Conservation (phyloP, 2,113 vertebrate genomes). For the Amblyornis subalaris region DNA sequence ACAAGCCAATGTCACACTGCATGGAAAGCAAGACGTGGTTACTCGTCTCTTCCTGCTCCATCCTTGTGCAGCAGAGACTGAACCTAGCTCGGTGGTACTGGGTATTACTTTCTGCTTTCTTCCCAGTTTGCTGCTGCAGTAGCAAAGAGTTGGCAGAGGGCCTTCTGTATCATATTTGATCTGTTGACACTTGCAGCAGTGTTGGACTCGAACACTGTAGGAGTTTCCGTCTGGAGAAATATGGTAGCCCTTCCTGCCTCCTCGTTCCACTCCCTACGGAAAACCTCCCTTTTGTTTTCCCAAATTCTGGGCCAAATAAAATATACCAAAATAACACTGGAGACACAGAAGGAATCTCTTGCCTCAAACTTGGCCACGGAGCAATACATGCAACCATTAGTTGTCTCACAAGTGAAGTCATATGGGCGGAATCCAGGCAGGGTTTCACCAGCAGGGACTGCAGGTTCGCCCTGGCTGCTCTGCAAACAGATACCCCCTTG, state of each 20-base stretch:
- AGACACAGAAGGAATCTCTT: slow-evolving; percentile 55
- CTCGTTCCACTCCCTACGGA: slow-evolving; percentile 37
- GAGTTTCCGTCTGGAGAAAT: slow-evolving; percentile 54
- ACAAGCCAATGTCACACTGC: fast-evolving
- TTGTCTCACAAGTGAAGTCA: slow-evolving; percentile 14
- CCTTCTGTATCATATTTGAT: slow-evolving; percentile 47
- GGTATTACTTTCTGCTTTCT: not conserved
- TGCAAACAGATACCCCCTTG: not conserved
- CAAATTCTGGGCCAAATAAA: slow-evolving; percentile 56
- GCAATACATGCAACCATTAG: not conserved
- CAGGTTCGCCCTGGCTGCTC: not conserved
- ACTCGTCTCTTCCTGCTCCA: not conserved
- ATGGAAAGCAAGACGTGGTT: not conserved
- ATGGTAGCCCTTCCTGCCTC: slow-evolving; percentile 62
- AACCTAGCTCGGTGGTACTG: not conserved
- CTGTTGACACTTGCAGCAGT: slow-evolving; percentile 55
- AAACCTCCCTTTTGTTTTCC: slow-evolving; percentile 62
- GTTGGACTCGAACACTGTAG: slow-evolving; percentile 41
- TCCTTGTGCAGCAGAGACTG: not conserved
- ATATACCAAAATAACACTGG: slow-evolving; percentile 60
- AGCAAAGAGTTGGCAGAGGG: slow-evolving; percentile 50
- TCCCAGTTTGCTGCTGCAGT: slow-evolving; percentile 37
- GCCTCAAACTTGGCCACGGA: slow-evolving; percentile 50
- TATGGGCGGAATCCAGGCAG: slow-evolving; percentile 41
- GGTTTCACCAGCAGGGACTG: not conserved